Evolutionary conservation across 2,113 vertebrate species (phyloP).

Genomic region (Notiomystis cincta): DNA sequence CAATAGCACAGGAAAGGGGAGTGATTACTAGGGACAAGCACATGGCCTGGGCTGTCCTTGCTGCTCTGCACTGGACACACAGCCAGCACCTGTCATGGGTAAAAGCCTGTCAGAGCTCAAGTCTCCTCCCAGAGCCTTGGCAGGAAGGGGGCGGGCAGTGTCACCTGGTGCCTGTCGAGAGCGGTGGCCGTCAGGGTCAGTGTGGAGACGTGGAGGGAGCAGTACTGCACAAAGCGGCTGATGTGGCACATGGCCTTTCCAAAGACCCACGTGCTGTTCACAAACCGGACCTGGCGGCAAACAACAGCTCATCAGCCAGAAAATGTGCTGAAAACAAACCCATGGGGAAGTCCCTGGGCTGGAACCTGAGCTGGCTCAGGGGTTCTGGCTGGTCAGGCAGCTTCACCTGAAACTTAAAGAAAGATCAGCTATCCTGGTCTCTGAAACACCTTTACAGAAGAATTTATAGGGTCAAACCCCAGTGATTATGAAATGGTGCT

Average conservation of each 20-base stretch:
- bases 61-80: neutral
- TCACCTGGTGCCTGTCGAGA: slow-evolving; percentile 65
- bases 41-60: neutral
- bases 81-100: accelerated
- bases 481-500: neutral
- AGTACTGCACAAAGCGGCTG: slow-evolving; percentile 69
- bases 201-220: slow-evolving; percentile 67
- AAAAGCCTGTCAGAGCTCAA: neutral
- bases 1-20: neutral
- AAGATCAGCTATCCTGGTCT: neutral
- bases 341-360: neutral
- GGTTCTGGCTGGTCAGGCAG: neutral
- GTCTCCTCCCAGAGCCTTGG: neutral
- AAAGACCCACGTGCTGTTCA: slow-evolving; percentile 67
- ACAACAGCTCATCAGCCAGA: neutral
- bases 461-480: neutral
- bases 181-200: slow-evolving; percentile 63
- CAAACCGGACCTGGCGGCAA: slow-evolving; percentile 51
- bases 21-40: neutral
- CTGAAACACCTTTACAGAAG: neutral
- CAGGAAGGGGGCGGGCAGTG: accelerated
- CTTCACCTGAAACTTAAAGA: neutral
- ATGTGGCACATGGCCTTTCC: slow-evolving; percentile 68
- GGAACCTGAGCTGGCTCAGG: neutral
- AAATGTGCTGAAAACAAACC: neutral